Base-by-base conservation (phyloP, 2,113 vertebrate species). In the Carettochelys insculpta region DNA sequence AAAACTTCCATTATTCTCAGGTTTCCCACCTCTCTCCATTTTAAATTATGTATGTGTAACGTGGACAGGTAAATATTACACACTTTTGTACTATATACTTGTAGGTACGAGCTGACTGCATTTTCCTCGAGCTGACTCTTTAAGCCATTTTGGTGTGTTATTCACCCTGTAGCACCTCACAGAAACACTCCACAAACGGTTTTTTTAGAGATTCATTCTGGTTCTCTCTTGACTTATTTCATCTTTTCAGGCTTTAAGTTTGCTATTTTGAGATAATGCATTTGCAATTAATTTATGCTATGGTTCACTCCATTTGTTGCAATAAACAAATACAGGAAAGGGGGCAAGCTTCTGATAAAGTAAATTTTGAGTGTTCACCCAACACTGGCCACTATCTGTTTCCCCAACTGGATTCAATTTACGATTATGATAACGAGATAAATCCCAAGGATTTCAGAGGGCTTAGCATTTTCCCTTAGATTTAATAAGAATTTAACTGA, bases 301-400 rank as follows among this genome's bases (percentile, higher is more conserved):
- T 34, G 5, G n/a, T 71, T 41, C 82, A 53, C 25, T 50, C 50
- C 4, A 22, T 43, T 79, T 86, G 52, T 48, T 47, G 53, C 5
- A 56, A 47, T 80, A 93, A 92, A 87, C 89, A 73, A 94, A 95
- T 90, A 86, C 77, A 82, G 92, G 52, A 92, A 56, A 92, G 52
- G n/a, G 83, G 86, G 91, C 88, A 56, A 86, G 85, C 13, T 90
- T 89, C 61, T 83, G 94, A 92, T 80, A 94, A 65, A 52, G 92
- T 83, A 79, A 89, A 88, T 31, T 90, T 96, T 88, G 91, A 34
- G 75, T 65, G 84, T 56, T 27, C 76, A 92, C 82, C 31, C 38
- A 47, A 90, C 22, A 77, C 41, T 53, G 82, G 76, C 38, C 75
- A 89, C 95, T 68, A 90, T 87, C 83, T 96, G 82, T 89, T 90